Conservation (phyloP, 2,797 vertebrate genomes). For the Sciaenops ocellatus region DNA sequence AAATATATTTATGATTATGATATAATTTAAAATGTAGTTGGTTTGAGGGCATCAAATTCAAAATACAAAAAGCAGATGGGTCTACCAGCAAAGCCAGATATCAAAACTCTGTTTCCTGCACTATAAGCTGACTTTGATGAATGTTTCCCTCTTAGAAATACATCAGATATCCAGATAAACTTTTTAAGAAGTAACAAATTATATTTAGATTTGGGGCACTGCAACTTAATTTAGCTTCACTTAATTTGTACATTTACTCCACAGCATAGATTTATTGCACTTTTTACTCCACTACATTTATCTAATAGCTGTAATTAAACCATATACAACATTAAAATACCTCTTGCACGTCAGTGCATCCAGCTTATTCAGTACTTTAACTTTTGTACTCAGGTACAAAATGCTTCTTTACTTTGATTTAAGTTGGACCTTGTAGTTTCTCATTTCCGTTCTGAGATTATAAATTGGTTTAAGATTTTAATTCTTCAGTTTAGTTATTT, state of each 20-base stretch:
- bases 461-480: not conserved
- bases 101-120: not conserved
- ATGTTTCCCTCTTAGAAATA: slow-evolving; percentile 39
- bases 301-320: slow-evolving; percentile 32
- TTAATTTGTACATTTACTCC: not conserved
- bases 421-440: not conserved
- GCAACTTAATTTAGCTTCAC: slow-evolving; percentile 4
- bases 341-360: slow-evolving; percentile 50
- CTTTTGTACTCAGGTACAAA: slow-evolving; percentile 21
- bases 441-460: not conserved
- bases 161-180: not conserved
- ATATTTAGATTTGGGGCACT: slow-evolving; percentile 25
- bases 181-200: not conserved
- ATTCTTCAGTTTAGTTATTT: not conserved
- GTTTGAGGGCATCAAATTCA: not conserved
- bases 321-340: slow-evolving; percentile 55
- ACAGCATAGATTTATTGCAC: slow-evolving; percentile 14
- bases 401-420: slow-evolving; percentile 9
- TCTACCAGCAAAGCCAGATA: slow-evolving; percentile 23
- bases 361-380: slow-evolving; percentile 28
- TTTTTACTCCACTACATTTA: slow-evolving; percentile 22
- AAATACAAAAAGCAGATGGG: not conserved
- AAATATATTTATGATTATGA: slow-evolving; percentile 1
- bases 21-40: not conserved
- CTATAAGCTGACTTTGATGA: slow-evolving; percentile 30